phyloP scores from a whole-genome alignment of 35 echinoderm and acorn worm genomes.

The Nesometra sesokonis region DNA sequence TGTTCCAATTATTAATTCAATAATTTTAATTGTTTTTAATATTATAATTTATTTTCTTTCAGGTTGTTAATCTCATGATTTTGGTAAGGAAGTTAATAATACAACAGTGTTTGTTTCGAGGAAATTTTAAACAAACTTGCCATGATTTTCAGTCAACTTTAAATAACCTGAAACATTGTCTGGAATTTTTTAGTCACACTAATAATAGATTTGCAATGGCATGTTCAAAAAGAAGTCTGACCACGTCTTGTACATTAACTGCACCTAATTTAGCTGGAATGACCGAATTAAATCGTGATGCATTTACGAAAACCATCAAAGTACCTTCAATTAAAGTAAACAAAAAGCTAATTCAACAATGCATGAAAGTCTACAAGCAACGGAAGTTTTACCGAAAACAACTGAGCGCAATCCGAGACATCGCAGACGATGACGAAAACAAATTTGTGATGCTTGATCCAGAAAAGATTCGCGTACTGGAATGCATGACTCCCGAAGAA shows the following conservation, averaged over 20 bases:
- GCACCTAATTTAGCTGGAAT: background rate
- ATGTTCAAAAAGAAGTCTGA: background rate
- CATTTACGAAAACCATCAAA: slow-evolving; percentile 30
- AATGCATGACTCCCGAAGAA: slow-evolving; percentile 29
- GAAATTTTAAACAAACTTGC: too few relatives aligned
- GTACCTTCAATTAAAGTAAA: slow-evolving; percentile 44
- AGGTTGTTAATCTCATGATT: too few relatives aligned
- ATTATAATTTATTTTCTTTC: too few relatives aligned
- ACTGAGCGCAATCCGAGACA: slow-evolving; percentile 18
- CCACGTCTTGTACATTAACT: background rate
- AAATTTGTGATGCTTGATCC: slow-evolving; percentile 69
- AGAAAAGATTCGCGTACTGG: slow-evolving; percentile 4
- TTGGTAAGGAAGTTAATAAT: too few relatives aligned
- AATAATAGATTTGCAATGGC: background rate
- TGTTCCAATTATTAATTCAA: too few relatives aligned
- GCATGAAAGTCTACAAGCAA: slow-evolving; percentile 29
- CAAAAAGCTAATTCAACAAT: slow-evolving; percentile 20
- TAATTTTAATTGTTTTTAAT: too few relatives aligned
- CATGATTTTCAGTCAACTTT: too few relatives aligned
- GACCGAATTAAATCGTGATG: slow-evolving; percentile 14
- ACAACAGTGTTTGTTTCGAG: too few relatives aligned
- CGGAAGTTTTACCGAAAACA: slow-evolving; percentile 1
- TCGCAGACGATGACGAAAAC: slow-evolving; percentile 3
- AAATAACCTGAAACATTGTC: too few relatives aligned
- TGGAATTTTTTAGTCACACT: too few relatives aligned